Evolutionary conservation across 2,113 vertebrate species (phyloP), one percentile per base, ranked within the genome.

Genomic region (Hiodon alosoides): DNA sequence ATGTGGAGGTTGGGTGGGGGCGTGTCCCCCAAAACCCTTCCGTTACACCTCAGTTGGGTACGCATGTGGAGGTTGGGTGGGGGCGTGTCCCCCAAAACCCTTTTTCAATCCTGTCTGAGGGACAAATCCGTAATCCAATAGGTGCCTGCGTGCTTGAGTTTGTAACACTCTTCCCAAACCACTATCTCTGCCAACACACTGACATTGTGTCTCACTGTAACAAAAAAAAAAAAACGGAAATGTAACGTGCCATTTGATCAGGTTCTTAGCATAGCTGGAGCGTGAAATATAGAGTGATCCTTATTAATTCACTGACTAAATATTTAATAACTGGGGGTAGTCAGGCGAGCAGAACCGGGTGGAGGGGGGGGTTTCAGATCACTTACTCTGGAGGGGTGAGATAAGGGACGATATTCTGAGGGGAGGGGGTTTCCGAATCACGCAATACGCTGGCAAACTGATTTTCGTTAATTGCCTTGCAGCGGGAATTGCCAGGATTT

Each of bases 231-330:
- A 64, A 57, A 13, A 4, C 10, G 9, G 5, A 52, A 47, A 9
- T 59, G 13, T 52, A 68, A 67, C 73, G 73, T 73, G 13, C 57
- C 4, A 58, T 53, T 69, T 68, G 58, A 75, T 55, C 11, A 55
- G 53, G 17, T 67, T 64, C 64, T 76, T 59, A 51, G 72, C 50
- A 62, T 62, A 58, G 60, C 77, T 72, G 72, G 58, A 53, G 82
- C 64, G 46, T 75, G 69, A 79, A 78, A 60, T 53, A 14, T 58
- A 70, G 61, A 14, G 7, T 52, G 69, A 68, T 78, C 74, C 76
- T 75, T 65, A 74, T 80, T 80, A 83, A 79, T 72, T 47, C 57
- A 64, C 52, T 5, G 8, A 51, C 54, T 65, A 65, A 75, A 67
- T 73, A 71, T 80, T 77, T 62, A 70, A 57, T 31, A 62, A 58